These are phyloP conservation scores for Tenthredo livida DNA, from an alignment of 2,888 invertebrate species.

Conservation along the genomic window DNA sequence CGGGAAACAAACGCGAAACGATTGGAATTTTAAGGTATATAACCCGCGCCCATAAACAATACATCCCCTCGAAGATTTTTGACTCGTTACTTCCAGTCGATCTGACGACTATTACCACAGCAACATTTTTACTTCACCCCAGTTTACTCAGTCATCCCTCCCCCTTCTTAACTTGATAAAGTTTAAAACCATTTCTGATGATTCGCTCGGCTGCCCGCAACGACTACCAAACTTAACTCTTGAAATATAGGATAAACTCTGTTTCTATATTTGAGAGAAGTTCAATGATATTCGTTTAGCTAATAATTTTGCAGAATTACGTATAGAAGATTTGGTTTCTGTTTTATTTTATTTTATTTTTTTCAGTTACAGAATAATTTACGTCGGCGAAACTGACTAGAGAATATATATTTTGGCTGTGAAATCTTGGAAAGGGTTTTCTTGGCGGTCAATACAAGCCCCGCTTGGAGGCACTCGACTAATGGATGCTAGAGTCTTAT, in stretches of 20 bases:
- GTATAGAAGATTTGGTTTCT: neutral
- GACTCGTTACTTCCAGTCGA: slow-evolving; percentile 53
- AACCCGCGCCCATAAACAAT: slow-evolving; percentile 43
- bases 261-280: neutral
- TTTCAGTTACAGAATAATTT: neutral
- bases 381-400: neutral
- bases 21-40: slow-evolving; percentile 43
- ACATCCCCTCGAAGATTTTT: slow-evolving; percentile 45
- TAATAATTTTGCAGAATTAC: neutral
- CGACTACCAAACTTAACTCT: slow-evolving; percentile 19
- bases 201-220: slow-evolving; percentile 47
- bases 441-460: slow-evolving; percentile 52
- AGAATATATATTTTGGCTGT: slow-evolving; percentile 40
- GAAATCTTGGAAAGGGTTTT: slow-evolving; percentile 45
- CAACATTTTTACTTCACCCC: slow-evolving; percentile 43
- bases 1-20: slow-evolving; percentile 34
- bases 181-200: slow-evolving; percentile 53
- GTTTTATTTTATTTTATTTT: neutral
- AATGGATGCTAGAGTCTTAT: slow-evolving; percentile 77
- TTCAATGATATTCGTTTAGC: neutral
- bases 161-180: slow-evolving; percentile 7
- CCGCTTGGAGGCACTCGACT: slow-evolving; percentile 73
- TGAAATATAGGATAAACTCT: slow-evolving; percentile 38
- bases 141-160: slow-evolving; percentile 20
- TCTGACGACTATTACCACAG: slow-evolving; percentile 51